phyloP scores from a whole-genome alignment of 1,140 invertebrate species.

The Centruroides vittatus region DNA sequence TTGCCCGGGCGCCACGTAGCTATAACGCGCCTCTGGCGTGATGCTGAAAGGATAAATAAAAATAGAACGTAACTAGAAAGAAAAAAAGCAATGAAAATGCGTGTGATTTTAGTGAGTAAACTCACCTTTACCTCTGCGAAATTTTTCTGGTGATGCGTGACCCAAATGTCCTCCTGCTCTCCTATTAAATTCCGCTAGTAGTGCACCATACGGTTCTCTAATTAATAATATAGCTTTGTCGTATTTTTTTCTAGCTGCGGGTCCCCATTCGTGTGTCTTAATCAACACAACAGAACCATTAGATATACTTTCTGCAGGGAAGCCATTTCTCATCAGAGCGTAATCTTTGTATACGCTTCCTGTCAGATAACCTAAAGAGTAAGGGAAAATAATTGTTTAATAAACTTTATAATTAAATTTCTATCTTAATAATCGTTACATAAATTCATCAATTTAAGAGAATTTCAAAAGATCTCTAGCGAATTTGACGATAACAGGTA shows the following conservation, averaged over 20 bases:
- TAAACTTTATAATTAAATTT: too few relatives aligned
- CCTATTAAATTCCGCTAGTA: slow-evolving; percentile 55
- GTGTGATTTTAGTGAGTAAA: background rate
- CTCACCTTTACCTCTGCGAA: slow-evolving; percentile 45
- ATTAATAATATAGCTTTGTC: slow-evolving; percentile 50
- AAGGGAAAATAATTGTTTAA: too few relatives aligned
- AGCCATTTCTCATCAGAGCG: slow-evolving; percentile 53
- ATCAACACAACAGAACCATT: slow-evolving; percentile 59
- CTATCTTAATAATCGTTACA: too few relatives aligned
- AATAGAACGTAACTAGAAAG: too few relatives aligned
- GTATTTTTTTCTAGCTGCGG: slow-evolving; percentile 40
- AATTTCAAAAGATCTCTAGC: too few relatives aligned
- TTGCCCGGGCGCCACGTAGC: too few relatives aligned
- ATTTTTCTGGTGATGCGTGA: slow-evolving; percentile 46
- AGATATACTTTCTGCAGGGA: slow-evolving; percentile 56
- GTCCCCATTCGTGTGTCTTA: slow-evolving; percentile 62
- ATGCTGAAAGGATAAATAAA: too few relatives aligned
- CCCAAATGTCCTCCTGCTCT: slow-evolving; percentile 53
- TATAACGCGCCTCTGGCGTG: too few relatives aligned
- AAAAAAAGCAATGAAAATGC: too few relatives aligned
- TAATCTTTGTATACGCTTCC: slow-evolving; percentile 66
- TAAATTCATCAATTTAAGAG: too few relatives aligned
- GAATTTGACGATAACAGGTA: too few relatives aligned
- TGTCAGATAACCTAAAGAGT: slow-evolving; percentile 28
- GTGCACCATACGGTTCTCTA: slow-evolving; percentile 50